Evolutionary conservation across 2,797 vertebrate species (phyloP).

Genomic region (Chaenodraco wilsoni): DNA sequence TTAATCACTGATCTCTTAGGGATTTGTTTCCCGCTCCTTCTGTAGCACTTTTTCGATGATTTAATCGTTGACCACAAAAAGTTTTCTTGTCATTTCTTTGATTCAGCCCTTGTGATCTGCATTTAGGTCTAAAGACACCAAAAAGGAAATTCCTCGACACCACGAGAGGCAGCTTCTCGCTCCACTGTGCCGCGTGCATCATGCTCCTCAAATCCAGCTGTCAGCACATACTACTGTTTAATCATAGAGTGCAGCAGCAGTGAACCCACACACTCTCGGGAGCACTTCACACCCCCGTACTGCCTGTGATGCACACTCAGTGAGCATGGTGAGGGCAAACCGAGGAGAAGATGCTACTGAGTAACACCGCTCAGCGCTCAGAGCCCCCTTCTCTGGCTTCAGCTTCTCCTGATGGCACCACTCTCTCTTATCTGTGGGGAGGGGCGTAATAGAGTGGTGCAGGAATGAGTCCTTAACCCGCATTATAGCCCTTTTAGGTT

Average conservation of each 20-base stretch:
- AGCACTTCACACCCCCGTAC: conserved; percentile 54
- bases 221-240: conserved; percentile 81
- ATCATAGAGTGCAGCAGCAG: conserved; percentile 61
- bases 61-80: not conserved
- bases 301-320: conserved; percentile 30
- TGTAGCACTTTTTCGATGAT: not conserved
- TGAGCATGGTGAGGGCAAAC: conserved; percentile 26
- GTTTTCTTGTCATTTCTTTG: not conserved
- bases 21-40: not conserved
- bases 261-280: conserved; percentile 57
- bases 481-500: too few relatives aligned
- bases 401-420: conserved; percentile 14
- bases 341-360: conserved; percentile 13
- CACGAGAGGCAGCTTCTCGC: conserved; percentile 37
- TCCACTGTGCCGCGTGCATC: conserved; percentile 48
- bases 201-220: conserved; percentile 64
- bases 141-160: conserved; percentile 24
- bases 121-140: not conserved
- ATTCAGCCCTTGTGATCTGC: not conserved
- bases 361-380: not conserved
- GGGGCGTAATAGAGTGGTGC: not conserved
- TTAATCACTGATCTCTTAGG: conserved; percentile 9
- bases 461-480: too few relatives aligned
- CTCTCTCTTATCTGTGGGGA: conserved; percentile 15
- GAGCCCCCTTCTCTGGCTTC: conserved; percentile 4